Evolutionary conservation across 2,888 invertebrate species (phyloP).

Genomic region (Philhelius pedissequus): DNA sequence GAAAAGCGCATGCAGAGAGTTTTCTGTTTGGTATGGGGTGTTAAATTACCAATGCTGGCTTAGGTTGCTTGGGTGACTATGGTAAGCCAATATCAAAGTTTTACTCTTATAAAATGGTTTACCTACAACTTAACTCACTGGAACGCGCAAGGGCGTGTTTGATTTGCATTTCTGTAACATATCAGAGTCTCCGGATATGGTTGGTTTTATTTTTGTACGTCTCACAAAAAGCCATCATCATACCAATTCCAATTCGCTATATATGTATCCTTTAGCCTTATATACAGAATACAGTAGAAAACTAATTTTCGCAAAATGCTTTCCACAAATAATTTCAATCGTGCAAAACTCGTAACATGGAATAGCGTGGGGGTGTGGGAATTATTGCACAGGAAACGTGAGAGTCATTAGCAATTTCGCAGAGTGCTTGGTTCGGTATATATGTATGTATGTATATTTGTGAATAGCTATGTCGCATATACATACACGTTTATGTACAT

Average conservation of each 20-base stretch:
- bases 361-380: conserved; percentile 24
- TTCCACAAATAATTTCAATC: conserved; percentile 60
- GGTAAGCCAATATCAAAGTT: conserved; percentile 43
- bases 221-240: neutral
- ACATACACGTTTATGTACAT: too few relatives aligned
- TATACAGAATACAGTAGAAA: conserved; percentile 11
- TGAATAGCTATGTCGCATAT: neutral
- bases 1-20: conserved; percentile 7
- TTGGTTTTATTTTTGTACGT: neutral
- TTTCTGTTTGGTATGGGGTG: conserved; percentile 5
- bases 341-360: conserved; percentile 41
- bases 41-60: conserved; percentile 36
- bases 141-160: conserved; percentile 18
- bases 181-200: neutral
- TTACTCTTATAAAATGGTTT: conserved; percentile 27
- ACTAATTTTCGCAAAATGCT: conserved; percentile 58
- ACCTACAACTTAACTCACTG: neutral
- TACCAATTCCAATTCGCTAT: neutral
- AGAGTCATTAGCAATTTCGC: conserved; percentile 59
- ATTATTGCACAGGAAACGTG: conserved; percentile 62
- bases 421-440: conserved; percentile 3
- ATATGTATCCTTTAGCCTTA: neutral
- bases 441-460: neutral
- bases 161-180: conserved; percentile 21
- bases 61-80: neutral